A percentile compares a stretch with the other conserved stretches of the same genome.
Conservation (phyloP, 2,113 vertebrate species). For the Cebus imitator region DNA sequence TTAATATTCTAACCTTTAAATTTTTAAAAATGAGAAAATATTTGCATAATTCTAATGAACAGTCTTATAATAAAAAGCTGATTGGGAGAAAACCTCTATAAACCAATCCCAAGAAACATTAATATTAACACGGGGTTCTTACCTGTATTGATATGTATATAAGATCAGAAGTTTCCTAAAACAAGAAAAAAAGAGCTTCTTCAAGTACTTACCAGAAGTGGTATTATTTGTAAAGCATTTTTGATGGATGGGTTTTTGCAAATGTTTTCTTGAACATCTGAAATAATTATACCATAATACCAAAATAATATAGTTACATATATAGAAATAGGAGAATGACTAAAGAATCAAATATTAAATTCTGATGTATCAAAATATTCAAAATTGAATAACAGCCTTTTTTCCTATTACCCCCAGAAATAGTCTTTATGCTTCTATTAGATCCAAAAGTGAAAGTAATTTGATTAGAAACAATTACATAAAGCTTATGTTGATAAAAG, state of each 20-base stretch:
- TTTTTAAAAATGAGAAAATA: background rate
- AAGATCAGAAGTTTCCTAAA: conserved; percentile 39
- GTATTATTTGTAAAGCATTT: conserved; percentile 79
- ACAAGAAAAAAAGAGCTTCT: conserved; percentile 32
- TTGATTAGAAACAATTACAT: conserved; percentile 27
- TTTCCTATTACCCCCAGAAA: conserved; percentile 15
- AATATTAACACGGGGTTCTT: background rate
- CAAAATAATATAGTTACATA: conserved; percentile 59
- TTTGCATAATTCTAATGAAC: conserved; percentile 30
- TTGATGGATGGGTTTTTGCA: conserved; percentile 78
- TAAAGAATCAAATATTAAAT: conserved; percentile 59
- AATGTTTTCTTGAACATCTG: conserved; percentile 88
- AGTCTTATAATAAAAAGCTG: background rate
- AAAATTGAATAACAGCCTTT: background rate
- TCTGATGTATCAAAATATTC: conserved; percentile 34
- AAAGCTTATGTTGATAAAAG: conserved; percentile 28
- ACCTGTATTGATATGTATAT: background rate
- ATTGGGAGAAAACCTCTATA: conserved; percentile 11
- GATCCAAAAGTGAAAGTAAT: background rate
- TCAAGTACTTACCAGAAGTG: conserved; percentile 85
- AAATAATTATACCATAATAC: conserved; percentile 70
- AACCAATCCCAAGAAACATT: conserved; percentile 2
- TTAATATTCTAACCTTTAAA: background rate
- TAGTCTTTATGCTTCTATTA: background rate
- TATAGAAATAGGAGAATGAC: conserved; percentile 22